phyloP scores from a whole-genome alignment of 2,113 vertebrate genomes.

The Chaetorhynchus papuensis region DNA sequence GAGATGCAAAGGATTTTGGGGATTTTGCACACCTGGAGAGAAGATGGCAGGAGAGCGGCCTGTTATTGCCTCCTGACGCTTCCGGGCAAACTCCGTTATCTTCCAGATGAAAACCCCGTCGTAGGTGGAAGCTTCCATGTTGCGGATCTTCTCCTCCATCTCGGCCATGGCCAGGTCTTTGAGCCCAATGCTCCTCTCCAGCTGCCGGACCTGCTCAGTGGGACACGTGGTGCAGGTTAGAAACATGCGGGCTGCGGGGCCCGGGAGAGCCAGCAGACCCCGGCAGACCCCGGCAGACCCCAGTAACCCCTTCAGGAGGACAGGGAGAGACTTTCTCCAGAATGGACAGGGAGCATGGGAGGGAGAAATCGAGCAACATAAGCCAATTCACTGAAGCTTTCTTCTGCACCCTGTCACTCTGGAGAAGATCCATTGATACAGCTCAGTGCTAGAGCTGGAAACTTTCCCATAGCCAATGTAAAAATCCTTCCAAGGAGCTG shows the following conservation, averaged over 20 bases:
- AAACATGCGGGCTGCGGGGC: background rate
- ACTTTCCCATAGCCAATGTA: background rate
- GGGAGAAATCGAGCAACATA: background rate
- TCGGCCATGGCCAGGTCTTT: slow-evolving; percentile 87
- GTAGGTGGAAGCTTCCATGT: slow-evolving; percentile 81
- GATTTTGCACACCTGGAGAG: slow-evolving; percentile 81
- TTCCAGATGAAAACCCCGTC: slow-evolving; percentile 92
- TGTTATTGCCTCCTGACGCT: slow-evolving; percentile 83
- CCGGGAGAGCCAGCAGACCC: background rate
- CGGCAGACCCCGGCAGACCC: background rate
- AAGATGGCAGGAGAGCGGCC: slow-evolving; percentile 88
- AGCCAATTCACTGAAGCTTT: background rate
- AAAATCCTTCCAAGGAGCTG: background rate
- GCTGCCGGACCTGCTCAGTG: slow-evolving; percentile 81
- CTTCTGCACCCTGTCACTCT: background rate
- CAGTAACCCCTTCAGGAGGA: background rate
- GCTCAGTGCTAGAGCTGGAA: background rate
- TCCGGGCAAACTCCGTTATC: slow-evolving; percentile 83
- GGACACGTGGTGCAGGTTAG: background rate
- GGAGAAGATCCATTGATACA: background rate
- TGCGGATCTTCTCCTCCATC: slow-evolving; percentile 80
- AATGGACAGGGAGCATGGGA: accelerated
- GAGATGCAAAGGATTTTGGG: background rate
- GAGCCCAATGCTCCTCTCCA: slow-evolving; percentile 82
- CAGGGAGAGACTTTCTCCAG: background rate